These are phyloP conservation scores for Labrus mixtus DNA, from an alignment of 2,113 vertebrate species.

Conservation along the genomic window DNA sequence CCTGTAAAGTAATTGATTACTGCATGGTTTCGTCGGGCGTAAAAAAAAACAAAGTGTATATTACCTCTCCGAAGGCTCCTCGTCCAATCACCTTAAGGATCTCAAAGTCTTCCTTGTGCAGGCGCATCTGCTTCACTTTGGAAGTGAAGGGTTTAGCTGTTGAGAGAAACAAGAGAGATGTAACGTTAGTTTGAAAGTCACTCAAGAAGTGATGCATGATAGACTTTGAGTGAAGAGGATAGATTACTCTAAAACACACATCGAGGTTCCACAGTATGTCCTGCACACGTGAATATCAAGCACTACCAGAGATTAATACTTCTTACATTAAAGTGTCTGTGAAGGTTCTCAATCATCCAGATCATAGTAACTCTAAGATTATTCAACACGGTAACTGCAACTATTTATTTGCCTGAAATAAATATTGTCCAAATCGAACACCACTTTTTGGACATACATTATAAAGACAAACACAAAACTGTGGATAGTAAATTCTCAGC, in stretches of 20 bases:
- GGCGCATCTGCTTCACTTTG: constrained; percentile 98
- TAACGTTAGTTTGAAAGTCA: not conserved
- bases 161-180: constrained; percentile 67
- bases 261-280: no score
- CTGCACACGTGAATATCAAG: no score
- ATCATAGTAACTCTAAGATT: no score
- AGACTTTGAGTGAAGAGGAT: not conserved
- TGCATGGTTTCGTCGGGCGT: not conserved
- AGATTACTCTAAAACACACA: not conserved
- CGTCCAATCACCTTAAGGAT: constrained; percentile 99
- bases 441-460: no score
- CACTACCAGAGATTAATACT: no score
- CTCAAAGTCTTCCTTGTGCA: constrained; percentile 99
- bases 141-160: constrained; percentile 97
- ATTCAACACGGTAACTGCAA: no score
- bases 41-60: constrained; percentile 33
- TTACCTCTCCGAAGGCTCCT: constrained; percentile 99
- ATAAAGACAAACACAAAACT: no score
- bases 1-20: not conserved
- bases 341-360: no score
- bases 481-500: no score
- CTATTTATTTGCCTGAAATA: no score
- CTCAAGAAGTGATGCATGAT: not conserved
- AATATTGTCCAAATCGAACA: no score
- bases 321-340: no score